Percentiles rank a stretch among this genome's conserved stretches.
phyloP scores from a whole-genome alignment of 2,113 vertebrate genomes.

The Campylomormyrus tamandua region DNA sequence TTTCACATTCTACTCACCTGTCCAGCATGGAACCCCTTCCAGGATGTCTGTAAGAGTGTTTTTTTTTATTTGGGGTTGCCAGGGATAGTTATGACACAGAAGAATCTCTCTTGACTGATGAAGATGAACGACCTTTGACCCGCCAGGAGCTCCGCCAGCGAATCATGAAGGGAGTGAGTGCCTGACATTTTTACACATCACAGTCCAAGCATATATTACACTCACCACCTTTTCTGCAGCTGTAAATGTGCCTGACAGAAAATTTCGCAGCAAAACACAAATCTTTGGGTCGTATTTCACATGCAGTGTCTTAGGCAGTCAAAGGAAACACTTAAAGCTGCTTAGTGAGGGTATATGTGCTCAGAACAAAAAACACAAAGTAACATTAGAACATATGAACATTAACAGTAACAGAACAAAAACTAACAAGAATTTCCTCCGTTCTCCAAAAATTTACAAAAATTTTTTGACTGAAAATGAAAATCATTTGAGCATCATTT shows the following conservation, averaged over 20 bases:
- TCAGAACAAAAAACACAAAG: no score
- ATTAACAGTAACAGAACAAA: no score
- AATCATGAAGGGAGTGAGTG: constrained; percentile 56
- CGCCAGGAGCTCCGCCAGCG: constrained; percentile 56
- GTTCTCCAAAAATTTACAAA: no score
- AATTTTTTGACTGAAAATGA: no score
- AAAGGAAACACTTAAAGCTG: no score
- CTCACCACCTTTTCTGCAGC: background rate
- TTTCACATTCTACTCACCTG: background rate
- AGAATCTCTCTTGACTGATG: constrained; percentile 49
- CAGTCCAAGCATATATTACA: background rate
- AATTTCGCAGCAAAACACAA: background rate
- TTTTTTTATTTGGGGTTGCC: constrained; percentile 12
- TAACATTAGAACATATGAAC: no score
- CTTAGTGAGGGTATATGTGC: no score
- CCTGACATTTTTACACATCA: background rate
- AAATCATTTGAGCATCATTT: no score
- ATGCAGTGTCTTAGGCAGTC: no score
- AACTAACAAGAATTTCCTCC: no score
- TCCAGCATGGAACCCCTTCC: background rate
- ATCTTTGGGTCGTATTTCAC: background rate
- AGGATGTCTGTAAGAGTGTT: constrained; percentile 4
- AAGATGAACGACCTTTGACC: constrained; percentile 64
- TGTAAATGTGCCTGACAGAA: no score
- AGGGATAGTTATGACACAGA: constrained; percentile 53